Evolutionary conservation across 1,140 invertebrate genomes (phyloP), one percentile per base, ranked within the genome.

Genomic region (Melitaea cinxia): DNA sequence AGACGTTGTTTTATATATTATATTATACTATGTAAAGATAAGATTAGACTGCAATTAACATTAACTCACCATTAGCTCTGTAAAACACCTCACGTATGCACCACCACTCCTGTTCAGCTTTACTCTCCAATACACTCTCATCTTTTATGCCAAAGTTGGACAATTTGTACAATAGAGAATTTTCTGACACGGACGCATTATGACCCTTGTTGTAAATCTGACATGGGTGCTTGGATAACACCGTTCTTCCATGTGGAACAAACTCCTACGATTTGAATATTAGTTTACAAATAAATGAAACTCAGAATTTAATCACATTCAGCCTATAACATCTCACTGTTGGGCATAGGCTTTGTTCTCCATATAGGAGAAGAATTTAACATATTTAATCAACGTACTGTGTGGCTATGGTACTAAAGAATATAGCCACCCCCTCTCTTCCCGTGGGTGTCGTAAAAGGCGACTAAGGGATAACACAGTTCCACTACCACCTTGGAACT

Each of bases 201-300:
- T 83, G 77, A 15, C 86, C 82, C 66, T 85, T 77, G 65, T 70
- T 77, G 56, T 82, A 91, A 53, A 91, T 91, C 80, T 86, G 86
- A 62, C 95, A 95, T 52, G 97, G 97, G 92, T 98, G 97, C 50
- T 93, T 94, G 52, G 92, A 87, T 79, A 96, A 91, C 85, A 96
- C 95, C 83, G 95, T 94, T 87, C 96, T 94, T 78, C 97, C 97
- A 92, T 95, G 95, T 78, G 97, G 97, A 92, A 96, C 93, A 93
- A 96, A 98, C 92, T 97, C 96, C 95, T 96, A 83, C n/a, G n/a
- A n/a, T n/a, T n/a, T n/a, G n/a, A n/a, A n/a, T n/a, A n/a, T n/a
- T n/a, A n/a, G n/a, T n/a, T n/a, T n/a, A n/a, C n/a, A n/a, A n/a
- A n/a, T n/a, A n/a, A n/a, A n/a, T n/a, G n/a, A 91, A 77, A 45